These are phyloP conservation scores for Drosophila neocordata DNA, from an alignment of 1,140 invertebrate species.

Conservation along the genomic window DNA sequence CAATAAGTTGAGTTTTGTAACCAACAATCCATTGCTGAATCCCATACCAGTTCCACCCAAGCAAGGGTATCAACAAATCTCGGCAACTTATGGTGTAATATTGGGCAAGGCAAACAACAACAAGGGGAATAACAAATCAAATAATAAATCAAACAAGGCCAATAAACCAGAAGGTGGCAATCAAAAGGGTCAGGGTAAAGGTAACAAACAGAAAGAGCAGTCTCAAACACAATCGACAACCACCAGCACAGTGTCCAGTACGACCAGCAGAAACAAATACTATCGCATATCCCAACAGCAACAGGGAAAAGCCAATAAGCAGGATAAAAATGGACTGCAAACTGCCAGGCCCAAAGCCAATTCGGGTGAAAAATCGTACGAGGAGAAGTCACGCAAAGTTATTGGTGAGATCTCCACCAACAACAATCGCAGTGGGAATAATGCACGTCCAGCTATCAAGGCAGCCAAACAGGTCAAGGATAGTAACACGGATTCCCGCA, in stretches of 20 bases:
- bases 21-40: conserved; percentile 64
- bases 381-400: conserved; percentile 67
- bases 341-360: conserved; percentile 54
- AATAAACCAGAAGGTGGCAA: conserved; percentile 16
- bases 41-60: conserved; percentile 34
- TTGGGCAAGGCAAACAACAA: conserved; percentile 49
- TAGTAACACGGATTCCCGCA: conserved; percentile 79
- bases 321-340: conserved; percentile 57
- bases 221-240: conserved; percentile 29
- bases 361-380: conserved; percentile 62
- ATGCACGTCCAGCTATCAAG: conserved; percentile 79
- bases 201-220: conserved; percentile 43
- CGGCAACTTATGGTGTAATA: conserved; percentile 73
- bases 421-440: conserved; percentile 25
- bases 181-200: conserved; percentile 35
- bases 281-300: conserved; percentile 71
- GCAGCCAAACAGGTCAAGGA: conserved; percentile 86
- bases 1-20: conserved; percentile 63
- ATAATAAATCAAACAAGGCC: conserved; percentile 42
- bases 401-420: conserved; percentile 56
- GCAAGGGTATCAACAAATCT: conserved; percentile 77
- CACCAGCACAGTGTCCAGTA: conserved; percentile 32
- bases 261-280: conserved; percentile 63
- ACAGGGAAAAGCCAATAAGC: conserved; percentile 53
- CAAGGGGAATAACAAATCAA: conserved; percentile 16